phyloP scores from a whole-genome alignment of 2,797 vertebrate species.

The Phalanger gymnotis region DNA sequence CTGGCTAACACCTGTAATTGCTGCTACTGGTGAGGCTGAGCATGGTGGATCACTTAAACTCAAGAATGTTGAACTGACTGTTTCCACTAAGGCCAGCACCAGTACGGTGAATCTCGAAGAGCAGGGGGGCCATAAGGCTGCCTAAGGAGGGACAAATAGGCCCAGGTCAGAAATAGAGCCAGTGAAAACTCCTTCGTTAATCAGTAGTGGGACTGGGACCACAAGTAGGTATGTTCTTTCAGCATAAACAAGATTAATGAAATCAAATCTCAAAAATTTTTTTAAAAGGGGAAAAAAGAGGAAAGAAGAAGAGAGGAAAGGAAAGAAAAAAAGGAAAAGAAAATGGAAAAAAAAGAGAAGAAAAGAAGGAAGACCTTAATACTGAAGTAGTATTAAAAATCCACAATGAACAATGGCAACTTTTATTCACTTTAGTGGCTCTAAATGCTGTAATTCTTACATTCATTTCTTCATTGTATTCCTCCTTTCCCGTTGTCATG shows the following conservation, averaged over 20 bases:
- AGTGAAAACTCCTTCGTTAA: background rate
- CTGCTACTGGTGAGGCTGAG: background rate
- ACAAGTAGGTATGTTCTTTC: background rate
- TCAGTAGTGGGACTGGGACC: background rate
- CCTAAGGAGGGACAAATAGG: background rate
- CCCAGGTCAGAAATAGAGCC: background rate
- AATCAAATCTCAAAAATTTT: background rate
- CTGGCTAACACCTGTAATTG: background rate
- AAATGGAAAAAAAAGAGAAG: background rate
- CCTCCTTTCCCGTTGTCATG: background rate
- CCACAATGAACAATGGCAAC: background rate
- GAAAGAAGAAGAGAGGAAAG: constrained; percentile 30
- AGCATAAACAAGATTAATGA: background rate
- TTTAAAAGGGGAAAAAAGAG: background rate
- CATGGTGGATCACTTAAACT: background rate
- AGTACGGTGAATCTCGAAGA: background rate
- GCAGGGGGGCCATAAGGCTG: background rate
- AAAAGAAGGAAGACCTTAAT: background rate
- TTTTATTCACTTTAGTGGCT: constrained; percentile 48
- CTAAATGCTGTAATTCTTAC: constrained; percentile 22
- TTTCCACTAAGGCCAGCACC: background rate
- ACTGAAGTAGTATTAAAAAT: background rate
- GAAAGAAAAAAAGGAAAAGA: constrained; percentile 22
- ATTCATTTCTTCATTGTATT: constrained; percentile 39
- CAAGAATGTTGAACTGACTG: background rate